Evolutionary conservation across 1,140 invertebrate species (phyloP), one percentile per base, ranked within the genome.

Genomic region (Eriosoma lanigerum): DNA sequence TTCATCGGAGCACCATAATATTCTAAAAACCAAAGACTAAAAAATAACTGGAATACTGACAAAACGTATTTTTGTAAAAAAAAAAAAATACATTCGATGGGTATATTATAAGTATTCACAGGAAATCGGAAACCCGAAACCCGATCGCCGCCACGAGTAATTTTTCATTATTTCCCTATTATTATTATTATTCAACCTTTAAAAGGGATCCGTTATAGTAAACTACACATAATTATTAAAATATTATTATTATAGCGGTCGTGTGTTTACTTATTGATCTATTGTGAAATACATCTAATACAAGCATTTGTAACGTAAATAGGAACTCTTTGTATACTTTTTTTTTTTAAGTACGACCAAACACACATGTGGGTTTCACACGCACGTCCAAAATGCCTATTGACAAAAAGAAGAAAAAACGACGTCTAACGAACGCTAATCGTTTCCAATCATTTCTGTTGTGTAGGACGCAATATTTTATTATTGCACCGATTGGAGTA

Each of bases 401-500:
- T 19, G n/a, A 72, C 10, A 3, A 6, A 50, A 10, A 26, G 26
- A 70, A 29, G 24, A 3, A 21, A 2, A 29, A n/a, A 72, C 1
- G 19, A 52, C 44, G 3, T 72, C 10, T 52, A 72, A 72, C 48
- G 21, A 68, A 68, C 44, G 0, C 13, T 72, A 72, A 72, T 32
- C 48, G 46, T 52, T 32, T 9, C 17, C 68, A 29, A 52, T 32
- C 24, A 10, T 72, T 29, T 48, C 46, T 1, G 38, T 44, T 26
- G 4, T 24, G 12, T n/a, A 66, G 3, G 10, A 1, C 21, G 19
- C n/a, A n/a, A 66, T 13, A 1, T 21, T 24, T 68, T 68, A 46
- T 24, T 48, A 26, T 48, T 68, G 21, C 24, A 19, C 24, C 66
- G 66, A 70, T 70, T 70, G 66, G 17, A 70, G 46, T 26, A 70